Base-by-base conservation (phyloP, 2,113 vertebrate genomes). In the Passer montanus region DNA sequence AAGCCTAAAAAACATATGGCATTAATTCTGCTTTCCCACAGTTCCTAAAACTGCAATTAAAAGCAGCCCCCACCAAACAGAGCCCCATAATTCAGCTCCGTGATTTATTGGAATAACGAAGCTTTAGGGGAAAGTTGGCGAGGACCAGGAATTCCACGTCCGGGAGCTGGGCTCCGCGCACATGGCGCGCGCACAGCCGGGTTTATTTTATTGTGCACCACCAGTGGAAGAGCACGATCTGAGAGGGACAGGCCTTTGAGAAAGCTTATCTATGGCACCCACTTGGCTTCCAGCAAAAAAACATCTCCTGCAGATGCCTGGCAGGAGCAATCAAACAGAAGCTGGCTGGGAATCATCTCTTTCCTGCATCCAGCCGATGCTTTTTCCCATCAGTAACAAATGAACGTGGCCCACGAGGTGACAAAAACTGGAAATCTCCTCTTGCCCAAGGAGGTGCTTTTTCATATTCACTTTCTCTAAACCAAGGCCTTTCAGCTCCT, bases 21-120 rank as follows among this genome's bases (percentile, higher is more conserved):
- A 96, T 97, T 93, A 96, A 97, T 97, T 96, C 93, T 92, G 67
- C 93, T 95, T 96, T 97, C 94, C 94, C 97, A 96, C 97, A 97
- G 95, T 96, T 95, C 94, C 92, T 97, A 89, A 94, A 96, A 94
- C 88, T 97, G 97, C 97, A 97, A 97, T 97, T 97, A 95, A 97
- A 97, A 95, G 90, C 88, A 95, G 76, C 86, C 94, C 96, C 95
- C 91, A 96, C 96, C 75, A 87, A 96, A 87, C 73, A 84, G 90
- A 94, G 90, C 92, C 94, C 92, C 94, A 95, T 96, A 96, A 95
- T 89, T 95, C 96, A 93, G 90, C 59, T 67, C 67, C 0, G 1
- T 95, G 95, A 97, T 96, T 96, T 97, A 96, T 94, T 87, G 92
- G 92, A 96, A 95, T 84, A 93, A 92, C 1, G 86, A 92, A 95